Conservation (phyloP, 2,113 vertebrate genomes). For the Ginglymostoma cirratum region DNA sequence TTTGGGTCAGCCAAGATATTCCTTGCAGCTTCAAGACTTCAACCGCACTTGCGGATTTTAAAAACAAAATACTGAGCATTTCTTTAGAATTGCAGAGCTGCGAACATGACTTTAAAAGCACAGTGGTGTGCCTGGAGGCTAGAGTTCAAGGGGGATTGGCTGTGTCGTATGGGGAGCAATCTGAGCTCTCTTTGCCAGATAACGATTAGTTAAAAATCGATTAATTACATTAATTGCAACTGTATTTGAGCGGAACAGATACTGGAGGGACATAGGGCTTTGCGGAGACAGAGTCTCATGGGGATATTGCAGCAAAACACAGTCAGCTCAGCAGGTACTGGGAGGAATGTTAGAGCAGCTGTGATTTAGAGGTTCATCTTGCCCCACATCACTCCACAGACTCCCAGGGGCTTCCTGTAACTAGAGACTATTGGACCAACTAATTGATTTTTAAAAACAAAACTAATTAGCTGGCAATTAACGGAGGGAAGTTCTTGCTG, state of each 20-base stretch:
- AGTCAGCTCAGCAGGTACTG: neutral
- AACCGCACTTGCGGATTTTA: neutral
- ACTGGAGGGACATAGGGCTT: neutral
- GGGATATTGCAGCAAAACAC: neutral
- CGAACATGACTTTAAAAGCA: neutral
- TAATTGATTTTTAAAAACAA: conserved; percentile 22
- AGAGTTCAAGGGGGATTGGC: neutral
- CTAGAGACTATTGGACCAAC: conserved; percentile 1
- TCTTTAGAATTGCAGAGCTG: neutral
- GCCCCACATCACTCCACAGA: neutral
- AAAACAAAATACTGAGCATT: neutral
- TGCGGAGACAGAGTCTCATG: neutral
- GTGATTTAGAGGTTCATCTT: neutral
- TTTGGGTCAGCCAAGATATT: neutral
- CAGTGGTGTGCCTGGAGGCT: neutral
- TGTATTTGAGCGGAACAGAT: neutral
- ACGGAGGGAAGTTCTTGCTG: conserved; percentile 15
- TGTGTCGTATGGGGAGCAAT: neutral
- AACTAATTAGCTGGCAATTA: conserved; percentile 30
- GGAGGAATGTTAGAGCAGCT: neutral
- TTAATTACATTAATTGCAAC: neutral
- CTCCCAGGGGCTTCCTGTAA: neutral
- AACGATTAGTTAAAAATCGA: neutral
- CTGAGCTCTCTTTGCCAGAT: neutral
- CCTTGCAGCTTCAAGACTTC: neutral